Conservation (phyloP, 2,113 vertebrate species). For the Ageneiosus marmoratus region DNA sequence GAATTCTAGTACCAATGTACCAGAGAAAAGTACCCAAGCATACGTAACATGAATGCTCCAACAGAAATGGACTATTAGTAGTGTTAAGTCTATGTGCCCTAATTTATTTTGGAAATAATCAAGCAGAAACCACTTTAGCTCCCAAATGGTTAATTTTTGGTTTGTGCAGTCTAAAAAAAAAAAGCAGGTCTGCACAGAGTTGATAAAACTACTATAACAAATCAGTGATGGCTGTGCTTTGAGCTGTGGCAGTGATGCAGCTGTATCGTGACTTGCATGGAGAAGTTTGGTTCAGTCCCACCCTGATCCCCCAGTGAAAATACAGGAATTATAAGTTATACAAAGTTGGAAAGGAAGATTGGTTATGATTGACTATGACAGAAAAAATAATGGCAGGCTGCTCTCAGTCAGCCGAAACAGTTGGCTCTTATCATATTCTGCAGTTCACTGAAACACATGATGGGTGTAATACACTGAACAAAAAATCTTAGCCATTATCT, state of each 20-base stretch:
- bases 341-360: background rate
- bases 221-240: background rate
- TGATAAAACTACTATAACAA: constrained; percentile 14
- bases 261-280: background rate
- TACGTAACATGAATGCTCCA: background rate
- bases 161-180: background rate
- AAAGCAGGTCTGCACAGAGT: background rate
- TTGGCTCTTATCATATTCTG: background rate
- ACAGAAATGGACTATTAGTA: background rate
- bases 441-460: background rate
- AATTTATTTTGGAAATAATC: background rate
- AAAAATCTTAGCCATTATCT: background rate
- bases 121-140: background rate
- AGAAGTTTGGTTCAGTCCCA: background rate
- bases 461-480: background rate
- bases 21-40: background rate
- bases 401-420: background rate
- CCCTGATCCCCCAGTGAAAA: background rate
- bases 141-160: background rate
- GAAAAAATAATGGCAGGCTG: background rate
- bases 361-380: background rate
- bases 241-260: background rate
- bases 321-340: background rate
- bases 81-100: background rate
- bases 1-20: background rate